phyloP scores from a whole-genome alignment of 2,797 vertebrate species.

The Crax fasciolata region DNA sequence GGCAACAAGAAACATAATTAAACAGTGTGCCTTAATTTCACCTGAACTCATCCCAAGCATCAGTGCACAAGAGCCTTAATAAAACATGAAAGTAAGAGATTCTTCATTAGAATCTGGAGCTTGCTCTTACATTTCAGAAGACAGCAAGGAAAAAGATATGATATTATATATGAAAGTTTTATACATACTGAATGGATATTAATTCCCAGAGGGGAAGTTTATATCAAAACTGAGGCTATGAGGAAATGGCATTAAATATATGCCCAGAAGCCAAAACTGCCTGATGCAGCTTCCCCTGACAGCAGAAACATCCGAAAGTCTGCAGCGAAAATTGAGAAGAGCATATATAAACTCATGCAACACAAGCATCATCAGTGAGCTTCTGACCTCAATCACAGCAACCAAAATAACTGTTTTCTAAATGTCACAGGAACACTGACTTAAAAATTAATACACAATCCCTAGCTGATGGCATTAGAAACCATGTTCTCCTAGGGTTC shows the following conservation, averaged over 20 bases:
- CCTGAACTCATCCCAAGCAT: not conserved
- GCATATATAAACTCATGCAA: not conserved
- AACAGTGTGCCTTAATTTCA: not conserved
- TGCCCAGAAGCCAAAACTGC: not conserved
- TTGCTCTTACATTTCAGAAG: not conserved
- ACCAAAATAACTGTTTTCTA: conserved; percentile 26
- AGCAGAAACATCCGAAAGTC: not conserved
- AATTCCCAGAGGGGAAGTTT: conserved; percentile 60
- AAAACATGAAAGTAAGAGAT: conserved; percentile 38
- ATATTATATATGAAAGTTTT: conserved; percentile 42
- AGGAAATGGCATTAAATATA: conserved; percentile 37
- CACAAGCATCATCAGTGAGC: not conserved
- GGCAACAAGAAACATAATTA: not conserved
- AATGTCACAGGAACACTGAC: not conserved
- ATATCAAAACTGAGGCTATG: not conserved
- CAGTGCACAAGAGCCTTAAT: conserved; percentile 11
- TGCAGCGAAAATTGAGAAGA: conserved; percentile 42
- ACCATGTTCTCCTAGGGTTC: not conserved
- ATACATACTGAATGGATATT: conserved; percentile 27
- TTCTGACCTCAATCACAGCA: conserved; percentile 30
- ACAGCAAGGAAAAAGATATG: conserved; percentile 1
- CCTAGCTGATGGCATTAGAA: not conserved
- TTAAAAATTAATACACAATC: not conserved
- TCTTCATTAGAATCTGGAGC: conserved; percentile 27
- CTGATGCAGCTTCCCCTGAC: not conserved